Percentiles rank a stretch among this genome's conserved stretches.
Conservation (phyloP, 2,888 invertebrate genomes). For the Andrena chrysosceles region DNA sequence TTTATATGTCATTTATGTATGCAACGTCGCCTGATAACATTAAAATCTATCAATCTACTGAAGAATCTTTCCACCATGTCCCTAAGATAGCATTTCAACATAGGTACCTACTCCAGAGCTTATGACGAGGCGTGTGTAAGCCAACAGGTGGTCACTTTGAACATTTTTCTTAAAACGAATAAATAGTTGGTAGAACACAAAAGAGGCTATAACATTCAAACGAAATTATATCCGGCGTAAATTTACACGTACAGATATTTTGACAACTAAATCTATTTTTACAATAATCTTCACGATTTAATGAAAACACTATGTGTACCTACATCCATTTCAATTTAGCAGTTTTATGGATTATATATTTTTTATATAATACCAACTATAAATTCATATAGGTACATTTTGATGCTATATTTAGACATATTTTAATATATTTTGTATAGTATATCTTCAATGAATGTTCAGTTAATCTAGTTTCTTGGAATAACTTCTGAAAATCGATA, state of each 20-base stretch:
- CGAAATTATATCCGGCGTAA: neutral
- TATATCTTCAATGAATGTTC: too few species aligned
- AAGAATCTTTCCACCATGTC: too few species aligned
- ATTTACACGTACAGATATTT: neutral
- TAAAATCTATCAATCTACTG: too few species aligned
- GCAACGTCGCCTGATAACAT: too few species aligned
- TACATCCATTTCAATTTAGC: too few species aligned
- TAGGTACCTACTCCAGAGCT: neutral
- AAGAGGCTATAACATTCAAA: neutral
- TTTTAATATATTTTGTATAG: neutral
- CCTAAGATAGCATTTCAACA: slow-evolving; percentile 5
- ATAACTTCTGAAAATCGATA: neutral
- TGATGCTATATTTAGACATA: neutral
- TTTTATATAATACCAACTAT: too few species aligned
- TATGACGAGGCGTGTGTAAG: neutral
- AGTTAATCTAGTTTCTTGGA: too few species aligned
- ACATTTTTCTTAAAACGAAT: neutral
- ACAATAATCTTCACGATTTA: neutral
- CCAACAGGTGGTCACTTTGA: slow-evolving; percentile 14
- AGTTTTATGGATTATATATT: too few species aligned
- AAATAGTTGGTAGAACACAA: slow-evolving; percentile 7
- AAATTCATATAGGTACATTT: too few species aligned
- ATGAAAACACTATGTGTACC: too few species aligned
- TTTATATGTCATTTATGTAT: too few species aligned
- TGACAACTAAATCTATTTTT: neutral